These are phyloP conservation scores for Speoplatyrhinus poulsoni DNA, from an alignment of 2,113 vertebrate genomes.

Conservation along the genomic window DNA sequence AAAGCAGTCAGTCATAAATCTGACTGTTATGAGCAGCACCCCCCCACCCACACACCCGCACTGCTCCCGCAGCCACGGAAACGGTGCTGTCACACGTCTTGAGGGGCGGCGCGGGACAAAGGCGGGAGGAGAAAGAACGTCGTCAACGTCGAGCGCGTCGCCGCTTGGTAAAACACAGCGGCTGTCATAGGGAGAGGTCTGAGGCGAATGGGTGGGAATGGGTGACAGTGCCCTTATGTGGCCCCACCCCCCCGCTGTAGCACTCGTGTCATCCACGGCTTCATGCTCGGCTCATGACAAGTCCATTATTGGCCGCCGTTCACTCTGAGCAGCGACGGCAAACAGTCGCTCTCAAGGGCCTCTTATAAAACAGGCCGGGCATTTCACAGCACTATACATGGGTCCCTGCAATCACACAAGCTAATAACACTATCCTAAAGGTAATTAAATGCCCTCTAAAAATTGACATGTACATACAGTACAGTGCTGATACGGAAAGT, in stretches of 20 bases:
- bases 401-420: slow-evolving; percentile 11
- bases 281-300: slow-evolving; percentile 53
- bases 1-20: slow-evolving; percentile 67
- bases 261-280: slow-evolving; percentile 46
- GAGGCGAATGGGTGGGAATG: slow-evolving; percentile 32
- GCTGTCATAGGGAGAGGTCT: slow-evolving; percentile 62
- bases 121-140: slow-evolving; percentile 59
- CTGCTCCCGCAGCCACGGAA: slow-evolving; percentile 6
- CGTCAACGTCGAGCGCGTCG: slow-evolving; percentile 55
- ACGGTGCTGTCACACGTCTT: slow-evolving; percentile 53
- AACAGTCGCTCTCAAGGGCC: slow-evolving; percentile 18
- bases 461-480: slow-evolving; percentile 21
- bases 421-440: slow-evolving; percentile 37
- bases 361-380: slow-evolving; percentile 45
- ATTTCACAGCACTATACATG: slow-evolving; percentile 29
- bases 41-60: neutral
- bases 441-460: slow-evolving; percentile 33
- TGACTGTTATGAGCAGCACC: slow-evolving; percentile 35
- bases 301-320: slow-evolving; percentile 55
- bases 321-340: slow-evolving; percentile 20
- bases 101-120: slow-evolving; percentile 43
- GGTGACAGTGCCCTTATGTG: slow-evolving; percentile 59
- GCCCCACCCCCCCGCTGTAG: slow-evolving; percentile 61
- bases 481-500: slow-evolving; percentile 7
- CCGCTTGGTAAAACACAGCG: slow-evolving; percentile 64